Base-by-base conservation (phyloP, 2,797 vertebrate genomes). In the Syngnathus rostellatus region DNA sequence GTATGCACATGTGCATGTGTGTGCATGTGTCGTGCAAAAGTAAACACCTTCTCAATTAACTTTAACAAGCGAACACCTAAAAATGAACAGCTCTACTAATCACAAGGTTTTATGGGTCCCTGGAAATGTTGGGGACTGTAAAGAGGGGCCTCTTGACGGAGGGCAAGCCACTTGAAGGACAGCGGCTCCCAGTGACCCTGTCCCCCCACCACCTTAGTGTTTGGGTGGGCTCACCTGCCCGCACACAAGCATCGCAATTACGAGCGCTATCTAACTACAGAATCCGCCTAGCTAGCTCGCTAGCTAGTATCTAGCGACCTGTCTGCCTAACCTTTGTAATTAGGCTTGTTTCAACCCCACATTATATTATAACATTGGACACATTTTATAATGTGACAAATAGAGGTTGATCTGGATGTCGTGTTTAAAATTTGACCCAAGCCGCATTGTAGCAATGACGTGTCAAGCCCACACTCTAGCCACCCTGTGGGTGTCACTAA, bases 41-140 rank as follows among this genome's bases (percentile, higher is more conserved):
- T 89, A 90, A 92, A 91, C 85, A 89, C 85, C 77, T 86, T 74
- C 77, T 69, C 81, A 78, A 79, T 84, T 90, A 89, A 90, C 85
- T 69, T 86, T 90, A 89, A 91, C 83, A 67, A 90, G 84, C 79
- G 83, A 72, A 87, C 87, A 85, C 84, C 80, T 89, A 74, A 76
- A 83, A 77, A 68, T 58, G 70, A 85, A 83, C 72, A 71, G 79
- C 78, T 72, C 79, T 79, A 83, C 83, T 86, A 87, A 88, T 82
- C 85, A 81, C 78, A 71, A 65, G 69, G 66, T 88, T 90, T 90
- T 87, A 89, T 87, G 83, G 78, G 78, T 63, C 79, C 69, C 64
- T 62, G 69, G 75, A 77, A 78, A 76, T 77, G 70, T 75, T 62
- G 61, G 54, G 77, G 73, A 11, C 79, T 71, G 37, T 50, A 65